Conservation (phyloP, 2,113 vertebrate species). For the Sarotherodon lohbergeri region DNA sequence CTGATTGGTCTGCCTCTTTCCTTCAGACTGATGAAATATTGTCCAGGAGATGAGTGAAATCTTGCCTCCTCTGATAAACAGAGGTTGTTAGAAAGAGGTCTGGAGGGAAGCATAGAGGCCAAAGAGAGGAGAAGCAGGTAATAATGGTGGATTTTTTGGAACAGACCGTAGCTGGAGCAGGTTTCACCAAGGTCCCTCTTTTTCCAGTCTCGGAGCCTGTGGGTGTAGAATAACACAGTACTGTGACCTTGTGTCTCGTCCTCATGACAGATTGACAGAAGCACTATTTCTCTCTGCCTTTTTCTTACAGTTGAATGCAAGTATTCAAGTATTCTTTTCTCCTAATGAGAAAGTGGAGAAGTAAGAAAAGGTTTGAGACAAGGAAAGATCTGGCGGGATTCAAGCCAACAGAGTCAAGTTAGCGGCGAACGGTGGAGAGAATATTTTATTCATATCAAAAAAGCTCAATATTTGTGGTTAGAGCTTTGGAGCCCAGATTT, state of each 20-base stretch:
- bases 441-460: constrained; percentile 11
- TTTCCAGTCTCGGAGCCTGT: background rate
- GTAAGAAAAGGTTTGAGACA: constrained; percentile 6
- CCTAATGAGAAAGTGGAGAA: constrained; percentile 51
- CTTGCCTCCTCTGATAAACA: constrained; percentile 58
- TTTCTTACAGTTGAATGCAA: background rate
- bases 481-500: background rate
- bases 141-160: constrained; percentile 28
- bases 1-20: constrained; percentile 47
- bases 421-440: background rate
- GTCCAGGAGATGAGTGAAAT: constrained; percentile 64
- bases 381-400: constrained; percentile 13
- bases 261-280: constrained; percentile 58
- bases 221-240: constrained; percentile 62
- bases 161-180: background rate
- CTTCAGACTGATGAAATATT: constrained; percentile 54
- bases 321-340: background rate
- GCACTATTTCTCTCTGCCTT: constrained; percentile 22
- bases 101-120: constrained; percentile 9
- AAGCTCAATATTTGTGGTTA: constrained; percentile 21
- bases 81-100: constrained; percentile 20
- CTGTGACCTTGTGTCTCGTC: constrained; percentile 43
- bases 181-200: constrained; percentile 30
- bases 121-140: constrained; percentile 44
- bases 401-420: background rate